phyloP scores from a whole-genome alignment of 2,888 invertebrate species.

The Eulithis testata region DNA sequence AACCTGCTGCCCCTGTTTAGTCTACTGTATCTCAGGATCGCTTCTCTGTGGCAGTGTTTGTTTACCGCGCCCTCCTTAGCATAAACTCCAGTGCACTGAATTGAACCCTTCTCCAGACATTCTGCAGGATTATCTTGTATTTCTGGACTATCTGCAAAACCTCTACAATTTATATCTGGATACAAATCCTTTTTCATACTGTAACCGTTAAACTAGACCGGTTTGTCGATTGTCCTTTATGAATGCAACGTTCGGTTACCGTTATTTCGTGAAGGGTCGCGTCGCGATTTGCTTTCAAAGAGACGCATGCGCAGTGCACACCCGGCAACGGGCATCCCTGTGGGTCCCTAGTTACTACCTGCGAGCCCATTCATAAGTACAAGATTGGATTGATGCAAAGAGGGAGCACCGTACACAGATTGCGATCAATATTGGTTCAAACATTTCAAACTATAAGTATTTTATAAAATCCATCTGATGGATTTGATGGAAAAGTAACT shows the following conservation, averaged over 20 bases:
- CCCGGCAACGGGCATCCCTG: constrained; percentile 50
- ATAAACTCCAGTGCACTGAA: constrained; percentile 33
- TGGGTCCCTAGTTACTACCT: constrained; percentile 44
- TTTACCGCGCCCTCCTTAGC: constrained; percentile 60
- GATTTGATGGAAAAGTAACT: constrained; percentile 68
- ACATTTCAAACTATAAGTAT: constrained; percentile 37
- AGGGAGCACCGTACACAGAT: constrained; percentile 33
- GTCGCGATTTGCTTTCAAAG: constrained; percentile 57
- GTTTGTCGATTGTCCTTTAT: constrained; percentile 53
- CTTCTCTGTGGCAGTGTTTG: constrained; percentile 60
- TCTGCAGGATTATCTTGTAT: constrained; percentile 30
- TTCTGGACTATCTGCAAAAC: constrained; percentile 34
- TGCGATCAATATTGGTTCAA: constrained; percentile 43
- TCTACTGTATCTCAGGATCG: constrained; percentile 65
- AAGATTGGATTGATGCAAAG: constrained; percentile 36
- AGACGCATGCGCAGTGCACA: constrained; percentile 53
- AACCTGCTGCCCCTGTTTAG: constrained; percentile 69
- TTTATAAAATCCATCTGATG: constrained; percentile 63
- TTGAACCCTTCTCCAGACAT: constrained; percentile 25
- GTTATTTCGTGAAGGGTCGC: constrained; percentile 62
- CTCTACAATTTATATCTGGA: constrained; percentile 44
- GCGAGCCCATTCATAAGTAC: constrained; percentile 41
- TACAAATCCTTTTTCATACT: constrained; percentile 41
- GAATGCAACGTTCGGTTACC: constrained; percentile 63
- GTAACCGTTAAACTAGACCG: constrained; percentile 69